Evolutionary conservation across 2,797 vertebrate genomes (phyloP).

Genomic region (Paramormyrops hopkinsi): DNA sequence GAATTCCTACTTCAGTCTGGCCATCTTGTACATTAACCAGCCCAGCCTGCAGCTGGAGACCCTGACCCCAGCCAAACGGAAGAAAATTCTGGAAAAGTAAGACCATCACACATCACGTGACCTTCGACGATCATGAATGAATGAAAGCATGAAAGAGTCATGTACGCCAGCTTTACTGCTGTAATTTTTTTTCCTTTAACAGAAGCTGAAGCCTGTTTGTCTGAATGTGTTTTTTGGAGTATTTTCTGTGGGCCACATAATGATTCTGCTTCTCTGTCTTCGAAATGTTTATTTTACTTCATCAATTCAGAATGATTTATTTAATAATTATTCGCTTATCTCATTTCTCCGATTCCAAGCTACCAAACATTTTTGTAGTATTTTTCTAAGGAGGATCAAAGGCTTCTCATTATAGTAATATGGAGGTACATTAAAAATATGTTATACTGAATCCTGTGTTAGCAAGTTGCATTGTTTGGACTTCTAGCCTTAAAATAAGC

Average conservation of each 20-base stretch:
- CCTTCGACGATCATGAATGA: background rate
- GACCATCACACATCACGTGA: conserved; percentile 28
- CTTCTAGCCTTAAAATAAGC: conserved; percentile 8
- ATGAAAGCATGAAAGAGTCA: background rate
- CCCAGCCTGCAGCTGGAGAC: conserved; percentile 92
- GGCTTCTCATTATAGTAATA: background rate
- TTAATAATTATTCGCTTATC: background rate
- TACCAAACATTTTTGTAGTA: background rate
- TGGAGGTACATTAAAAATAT: background rate
- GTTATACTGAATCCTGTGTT: background rate
- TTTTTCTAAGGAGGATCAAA: background rate
- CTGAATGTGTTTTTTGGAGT: background rate
- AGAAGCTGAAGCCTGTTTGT: background rate
- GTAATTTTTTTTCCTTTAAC: background rate
- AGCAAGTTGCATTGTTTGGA: background rate
- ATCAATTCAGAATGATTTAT: background rate
- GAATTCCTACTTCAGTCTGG: conserved; percentile 98
- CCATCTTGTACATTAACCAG: conserved; percentile 96
- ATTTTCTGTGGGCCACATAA: background rate
- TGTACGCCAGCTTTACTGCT: background rate
- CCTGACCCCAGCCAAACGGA: conserved; percentile 79
- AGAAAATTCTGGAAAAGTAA: conserved; percentile 95
- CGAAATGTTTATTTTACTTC: background rate
- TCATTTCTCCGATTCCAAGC: background rate
- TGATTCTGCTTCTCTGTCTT: background rate